Percentiles rank a stretch among this genome's conserved stretches.
Conservation (phyloP, 2,113 vertebrate genomes). For the Mus musculus region DNA sequence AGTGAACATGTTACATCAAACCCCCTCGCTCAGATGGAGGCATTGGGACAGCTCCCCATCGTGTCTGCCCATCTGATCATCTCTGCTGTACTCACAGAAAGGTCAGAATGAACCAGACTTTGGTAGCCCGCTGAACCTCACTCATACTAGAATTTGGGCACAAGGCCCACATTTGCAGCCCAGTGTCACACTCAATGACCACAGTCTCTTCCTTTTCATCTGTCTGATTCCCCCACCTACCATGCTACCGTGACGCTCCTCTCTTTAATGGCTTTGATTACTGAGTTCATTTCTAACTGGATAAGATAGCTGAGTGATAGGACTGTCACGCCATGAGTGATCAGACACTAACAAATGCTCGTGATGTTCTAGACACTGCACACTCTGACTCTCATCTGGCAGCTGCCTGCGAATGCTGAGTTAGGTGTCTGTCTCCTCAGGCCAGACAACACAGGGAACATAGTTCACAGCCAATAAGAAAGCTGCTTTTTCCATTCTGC, state of each 20-base stretch:
- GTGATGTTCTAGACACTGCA: neutral
- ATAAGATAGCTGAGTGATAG: slow-evolving; percentile 47
- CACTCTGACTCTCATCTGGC: neutral
- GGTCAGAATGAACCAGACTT: neutral
- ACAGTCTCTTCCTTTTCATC: neutral
- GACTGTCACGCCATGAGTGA: slow-evolving; percentile 52
- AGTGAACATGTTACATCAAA: neutral
- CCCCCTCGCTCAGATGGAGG: neutral
- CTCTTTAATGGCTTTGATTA: slow-evolving; percentile 54
- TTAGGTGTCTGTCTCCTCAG: neutral
- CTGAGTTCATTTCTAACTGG: slow-evolving; percentile 68
- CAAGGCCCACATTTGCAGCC: neutral
- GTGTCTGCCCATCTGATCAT: neutral
- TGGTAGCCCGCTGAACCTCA: neutral
- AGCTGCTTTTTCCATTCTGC: neutral
- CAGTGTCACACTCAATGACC: neutral
- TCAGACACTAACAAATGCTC: slow-evolving; percentile 31
- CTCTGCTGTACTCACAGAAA: neutral
- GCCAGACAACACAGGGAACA: neutral
- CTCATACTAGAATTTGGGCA: neutral
- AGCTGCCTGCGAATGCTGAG: neutral
- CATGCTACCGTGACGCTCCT: neutral
- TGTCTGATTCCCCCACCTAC: slow-evolving; percentile 11
- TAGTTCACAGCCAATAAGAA: neutral
- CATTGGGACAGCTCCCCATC: neutral